Evolutionary conservation across 2,797 vertebrate species (phyloP).

Genomic region (Scarus forsteni): DNA sequence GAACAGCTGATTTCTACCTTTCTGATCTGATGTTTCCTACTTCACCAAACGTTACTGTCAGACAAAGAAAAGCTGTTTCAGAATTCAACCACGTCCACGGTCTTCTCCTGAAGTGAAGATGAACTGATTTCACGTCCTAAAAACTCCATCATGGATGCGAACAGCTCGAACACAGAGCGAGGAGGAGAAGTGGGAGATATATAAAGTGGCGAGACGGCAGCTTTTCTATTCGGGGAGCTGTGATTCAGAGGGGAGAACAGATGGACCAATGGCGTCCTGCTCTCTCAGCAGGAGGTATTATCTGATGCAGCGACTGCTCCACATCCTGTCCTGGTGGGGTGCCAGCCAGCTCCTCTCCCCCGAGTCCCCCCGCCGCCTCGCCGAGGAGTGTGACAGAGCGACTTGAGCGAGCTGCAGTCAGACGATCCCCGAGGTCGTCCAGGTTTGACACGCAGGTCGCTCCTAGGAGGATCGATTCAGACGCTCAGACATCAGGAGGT

Average conservation of each 20-base stretch:
- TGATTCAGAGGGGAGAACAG: constrained; percentile 76
- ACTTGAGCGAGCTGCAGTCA: constrained; percentile 41
- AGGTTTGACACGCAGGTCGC: constrained; percentile 4
- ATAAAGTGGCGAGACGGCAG: constrained; percentile 61
- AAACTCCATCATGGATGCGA: constrained; percentile 33
- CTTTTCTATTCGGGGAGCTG: constrained; percentile 74
- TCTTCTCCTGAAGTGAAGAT: constrained; percentile 8
- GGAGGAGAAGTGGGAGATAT: constrained; percentile 38
- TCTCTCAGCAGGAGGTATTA: constrained; percentile 70
- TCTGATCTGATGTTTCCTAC: too few species aligned
- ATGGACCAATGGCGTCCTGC: constrained; percentile 72
- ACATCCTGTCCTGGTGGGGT: constrained; percentile 70
- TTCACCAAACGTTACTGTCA: too few species aligned
- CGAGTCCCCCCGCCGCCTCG: background rate
- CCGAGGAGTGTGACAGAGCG: constrained; percentile 47
- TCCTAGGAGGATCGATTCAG: constrained; percentile 8
- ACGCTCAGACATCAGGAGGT: constrained; percentile 57
- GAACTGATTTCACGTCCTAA: constrained; percentile 22
- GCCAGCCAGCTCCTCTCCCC: constrained; percentile 50
- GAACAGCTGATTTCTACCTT: too few species aligned
- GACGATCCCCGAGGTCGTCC: constrained; percentile 24
- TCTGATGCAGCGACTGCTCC: constrained; percentile 72
- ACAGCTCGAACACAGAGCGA: constrained; percentile 35
- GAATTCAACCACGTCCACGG: background rate
- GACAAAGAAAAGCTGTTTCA: too few species aligned